Percentiles rank a stretch among this genome's conserved stretches.
Conservation (phyloP, 2,113 vertebrate genomes). For the Cyphomyrus discorhynchus region DNA sequence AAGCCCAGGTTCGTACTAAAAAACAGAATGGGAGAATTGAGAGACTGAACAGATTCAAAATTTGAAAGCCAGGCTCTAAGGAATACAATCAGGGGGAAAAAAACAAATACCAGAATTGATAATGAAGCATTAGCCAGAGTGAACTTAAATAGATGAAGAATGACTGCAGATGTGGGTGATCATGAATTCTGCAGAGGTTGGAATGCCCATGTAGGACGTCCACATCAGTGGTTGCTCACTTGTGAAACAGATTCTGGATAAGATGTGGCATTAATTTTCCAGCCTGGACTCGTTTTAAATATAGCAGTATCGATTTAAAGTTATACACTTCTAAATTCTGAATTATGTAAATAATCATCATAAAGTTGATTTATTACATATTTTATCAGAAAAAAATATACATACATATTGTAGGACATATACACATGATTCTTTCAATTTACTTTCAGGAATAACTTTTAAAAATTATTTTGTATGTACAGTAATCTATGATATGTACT, state of each 20-base stretch:
- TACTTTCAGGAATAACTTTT: neutral
- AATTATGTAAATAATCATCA: neutral
- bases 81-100: neutral
- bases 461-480: neutral
- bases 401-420: neutral
- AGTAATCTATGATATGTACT: neutral
- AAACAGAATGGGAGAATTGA: neutral
- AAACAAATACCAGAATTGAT: neutral
- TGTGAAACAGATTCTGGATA: neutral
- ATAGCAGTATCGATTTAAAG: neutral
- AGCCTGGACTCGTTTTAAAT: neutral
- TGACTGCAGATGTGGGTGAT: neutral
- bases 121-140: neutral
- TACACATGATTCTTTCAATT: neutral
- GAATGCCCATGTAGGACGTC: neutral
- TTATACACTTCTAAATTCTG: neutral
- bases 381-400: neutral
- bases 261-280: neutral
- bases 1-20: neutral
- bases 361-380: neutral
- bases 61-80: neutral
- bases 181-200: neutral
- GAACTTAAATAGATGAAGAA: neutral
- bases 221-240: neutral
- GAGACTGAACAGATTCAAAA: neutral